Evolutionary conservation across 37 sponge, comb jelly and placozoan species (phyloP).

Genomic region (Tethya wilhelma): DNA sequence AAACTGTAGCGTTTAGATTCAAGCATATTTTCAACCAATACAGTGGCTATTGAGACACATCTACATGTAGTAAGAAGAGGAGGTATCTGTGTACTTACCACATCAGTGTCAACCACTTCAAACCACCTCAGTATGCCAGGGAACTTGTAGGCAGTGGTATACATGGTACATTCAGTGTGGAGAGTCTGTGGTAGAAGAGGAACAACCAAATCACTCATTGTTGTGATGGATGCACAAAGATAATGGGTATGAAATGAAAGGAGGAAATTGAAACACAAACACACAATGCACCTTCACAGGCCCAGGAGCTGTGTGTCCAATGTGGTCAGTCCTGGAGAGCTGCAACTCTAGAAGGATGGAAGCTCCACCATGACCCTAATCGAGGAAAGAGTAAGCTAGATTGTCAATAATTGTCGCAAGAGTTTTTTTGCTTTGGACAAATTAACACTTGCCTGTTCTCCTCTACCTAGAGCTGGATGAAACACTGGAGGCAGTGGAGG

Average conservation of each 20-base stretch:
- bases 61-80: too few relatives aligned
- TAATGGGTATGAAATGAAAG: too few relatives aligned
- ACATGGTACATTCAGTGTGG: slow-evolving; percentile 67
- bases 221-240: too few relatives aligned
- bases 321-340: slow-evolving; percentile 92
- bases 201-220: too few relatives aligned
- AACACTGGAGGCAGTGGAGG: slow-evolving; percentile 75
- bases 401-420: background rate
- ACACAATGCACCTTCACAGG: too few relatives aligned
- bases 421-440: background rate
- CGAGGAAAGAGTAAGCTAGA: slow-evolving; percentile 42
- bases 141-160: slow-evolving; percentile 70
- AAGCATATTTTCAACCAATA: background rate
- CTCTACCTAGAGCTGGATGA: slow-evolving; percentile 4
- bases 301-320: slow-evolving; percentile 80
- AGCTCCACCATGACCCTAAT: slow-evolving; percentile 94
- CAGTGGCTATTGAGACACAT: too few relatives aligned
- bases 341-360: slow-evolving; percentile 86
- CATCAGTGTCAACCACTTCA: slow-evolving; percentile 69
- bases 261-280: too few relatives aligned
- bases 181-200: too few relatives aligned
- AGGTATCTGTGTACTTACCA: slow-evolving; percentile 35
- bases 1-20: too few relatives aligned
- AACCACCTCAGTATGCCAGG: slow-evolving; percentile 89
- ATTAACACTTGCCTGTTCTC: background rate